phyloP scores from a whole-genome alignment of 2,888 invertebrate species.

The Nemoura dubitans region DNA sequence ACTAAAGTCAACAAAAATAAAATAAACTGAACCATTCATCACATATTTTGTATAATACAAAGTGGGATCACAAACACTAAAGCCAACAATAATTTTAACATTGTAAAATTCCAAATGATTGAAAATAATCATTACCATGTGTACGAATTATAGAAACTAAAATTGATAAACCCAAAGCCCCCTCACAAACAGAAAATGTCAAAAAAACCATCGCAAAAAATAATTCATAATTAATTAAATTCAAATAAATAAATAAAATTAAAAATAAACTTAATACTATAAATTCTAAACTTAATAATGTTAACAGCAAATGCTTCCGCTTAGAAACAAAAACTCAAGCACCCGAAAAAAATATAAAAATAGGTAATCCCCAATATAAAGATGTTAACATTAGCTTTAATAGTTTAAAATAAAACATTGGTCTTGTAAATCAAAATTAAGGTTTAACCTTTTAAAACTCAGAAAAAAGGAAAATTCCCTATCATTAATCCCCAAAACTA shows the following conservation, averaged over 20 bases:
- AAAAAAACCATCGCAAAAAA: conserved; percentile 71
- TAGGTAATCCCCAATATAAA: conserved; percentile 58
- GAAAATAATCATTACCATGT: conserved; percentile 71
- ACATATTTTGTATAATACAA: conserved; percentile 52
- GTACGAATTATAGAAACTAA: neutral
- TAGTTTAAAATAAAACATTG: conserved; percentile 63
- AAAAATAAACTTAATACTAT: conserved; percentile 61
- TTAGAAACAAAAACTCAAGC: conserved; percentile 38
- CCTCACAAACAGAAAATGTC: conserved; percentile 67
- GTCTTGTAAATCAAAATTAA: conserved; percentile 33
- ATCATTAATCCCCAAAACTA: conserved; percentile 66
- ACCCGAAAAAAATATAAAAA: conserved; percentile 62
- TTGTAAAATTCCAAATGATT: conserved; percentile 57
- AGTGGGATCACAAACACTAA: neutral
- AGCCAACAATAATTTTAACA: conserved; percentile 18
- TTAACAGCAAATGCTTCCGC: conserved; percentile 66
- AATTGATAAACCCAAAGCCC: neutral
- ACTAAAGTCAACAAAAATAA: conserved; percentile 64
- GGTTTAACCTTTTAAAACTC: conserved; percentile 66
- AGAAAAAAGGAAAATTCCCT: conserved; percentile 66
- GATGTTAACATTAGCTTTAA: conserved; percentile 68
- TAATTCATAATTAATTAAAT: conserved; percentile 61
- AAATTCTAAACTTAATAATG: conserved; percentile 68
- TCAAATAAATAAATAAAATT: conserved; percentile 63
- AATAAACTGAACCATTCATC: conserved; percentile 65